phyloP scores from a whole-genome alignment of 2,797 vertebrate genomes.

The Malacoraja senta region DNA sequence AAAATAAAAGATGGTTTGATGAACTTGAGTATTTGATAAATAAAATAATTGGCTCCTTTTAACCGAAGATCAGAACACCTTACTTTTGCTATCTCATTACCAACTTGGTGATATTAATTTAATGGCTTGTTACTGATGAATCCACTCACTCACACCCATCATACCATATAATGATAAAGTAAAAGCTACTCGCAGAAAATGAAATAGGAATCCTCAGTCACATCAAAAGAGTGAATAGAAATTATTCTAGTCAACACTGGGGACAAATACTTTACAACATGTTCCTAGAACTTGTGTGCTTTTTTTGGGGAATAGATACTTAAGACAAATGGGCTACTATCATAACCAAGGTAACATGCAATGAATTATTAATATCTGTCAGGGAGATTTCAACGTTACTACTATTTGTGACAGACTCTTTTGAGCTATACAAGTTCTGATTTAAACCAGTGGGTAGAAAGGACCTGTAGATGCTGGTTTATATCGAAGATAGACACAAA shows the following conservation, averaged over 20 bases:
- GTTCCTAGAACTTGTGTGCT: background rate
- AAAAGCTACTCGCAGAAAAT: background rate
- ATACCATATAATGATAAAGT: background rate
- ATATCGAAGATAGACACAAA: too few relatives aligned
- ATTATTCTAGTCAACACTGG: background rate
- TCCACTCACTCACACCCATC: background rate
- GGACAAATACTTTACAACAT: background rate
- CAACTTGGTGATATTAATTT: background rate
- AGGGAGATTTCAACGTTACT: background rate
- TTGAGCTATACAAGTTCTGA: background rate
- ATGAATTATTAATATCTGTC: background rate
- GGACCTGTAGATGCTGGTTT: too few relatives aligned
- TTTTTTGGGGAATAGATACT: background rate
- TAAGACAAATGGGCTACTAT: background rate
- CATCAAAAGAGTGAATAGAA: background rate
- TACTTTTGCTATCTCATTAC: background rate
- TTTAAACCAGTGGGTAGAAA: background rate
- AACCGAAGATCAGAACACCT: conserved; percentile 11
- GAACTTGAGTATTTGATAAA: conserved; percentile 6
- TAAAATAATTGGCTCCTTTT: background rate
- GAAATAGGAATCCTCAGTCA: background rate
- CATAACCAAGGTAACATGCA: background rate
- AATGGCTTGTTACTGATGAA: background rate
- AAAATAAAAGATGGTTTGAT: background rate
- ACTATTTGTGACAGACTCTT: background rate